Conservation (phyloP, 2,888 invertebrate genomes). For the Hypsopygia costalis region DNA sequence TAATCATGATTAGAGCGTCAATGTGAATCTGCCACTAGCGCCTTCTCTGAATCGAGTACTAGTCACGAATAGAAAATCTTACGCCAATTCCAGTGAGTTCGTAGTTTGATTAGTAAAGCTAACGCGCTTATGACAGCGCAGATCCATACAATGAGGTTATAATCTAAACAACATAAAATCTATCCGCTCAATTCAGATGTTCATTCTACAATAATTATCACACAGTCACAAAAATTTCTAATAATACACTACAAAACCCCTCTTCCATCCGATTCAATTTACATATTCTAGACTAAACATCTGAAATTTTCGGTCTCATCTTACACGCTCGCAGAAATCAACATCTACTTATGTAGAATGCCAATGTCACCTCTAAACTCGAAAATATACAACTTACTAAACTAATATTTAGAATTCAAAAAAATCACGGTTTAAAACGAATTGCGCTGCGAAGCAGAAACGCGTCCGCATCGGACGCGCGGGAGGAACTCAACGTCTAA, state of each 20-base stretch:
- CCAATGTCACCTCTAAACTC: constrained; percentile 8
- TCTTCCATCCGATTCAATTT: background rate
- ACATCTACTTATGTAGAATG: constrained; percentile 4
- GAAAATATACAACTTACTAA: constrained; percentile 21
- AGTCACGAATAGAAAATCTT: too few relatives aligned
- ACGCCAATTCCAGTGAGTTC: too few relatives aligned
- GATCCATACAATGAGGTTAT: too few relatives aligned
- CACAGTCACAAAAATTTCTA: background rate
- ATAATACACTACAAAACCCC: background rate
- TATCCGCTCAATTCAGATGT: background rate
- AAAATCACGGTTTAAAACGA: constrained; percentile 10
- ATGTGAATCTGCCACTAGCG: too few relatives aligned
- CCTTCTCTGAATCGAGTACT: too few relatives aligned
- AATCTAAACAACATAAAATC: too few relatives aligned
- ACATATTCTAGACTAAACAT: background rate
- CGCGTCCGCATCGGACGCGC: too few relatives aligned
- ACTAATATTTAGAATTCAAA: constrained; percentile 15
- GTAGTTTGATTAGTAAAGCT: too few relatives aligned
- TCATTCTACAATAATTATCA: background rate
- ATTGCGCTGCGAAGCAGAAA: constrained; percentile 18
- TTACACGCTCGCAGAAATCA: background rate
- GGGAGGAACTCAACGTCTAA: constrained; percentile 56
- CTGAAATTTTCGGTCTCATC: background rate
- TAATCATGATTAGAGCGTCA: too few relatives aligned
- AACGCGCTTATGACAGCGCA: too few relatives aligned